Evolutionary conservation across 1,140 invertebrate species (phyloP).

Genomic region (Drosophila melanica): DNA sequence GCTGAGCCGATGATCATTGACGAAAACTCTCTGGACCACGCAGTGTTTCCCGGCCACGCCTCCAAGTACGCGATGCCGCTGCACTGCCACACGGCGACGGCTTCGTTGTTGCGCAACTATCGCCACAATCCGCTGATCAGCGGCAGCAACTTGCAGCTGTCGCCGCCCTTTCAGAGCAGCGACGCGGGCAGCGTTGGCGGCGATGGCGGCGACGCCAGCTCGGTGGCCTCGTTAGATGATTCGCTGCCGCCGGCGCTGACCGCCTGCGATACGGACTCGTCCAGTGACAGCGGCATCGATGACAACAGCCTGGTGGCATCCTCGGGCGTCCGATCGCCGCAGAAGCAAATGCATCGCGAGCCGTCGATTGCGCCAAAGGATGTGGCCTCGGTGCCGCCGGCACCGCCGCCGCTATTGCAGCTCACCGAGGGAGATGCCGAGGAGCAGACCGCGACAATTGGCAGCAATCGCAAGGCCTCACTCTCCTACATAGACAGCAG

Average conservation of each 20-base stretch:
- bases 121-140: constrained; percentile 78
- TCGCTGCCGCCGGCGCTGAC: constrained; percentile 69
- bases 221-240: constrained; percentile 65
- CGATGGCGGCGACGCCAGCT: constrained; percentile 36
- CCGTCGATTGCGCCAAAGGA: not conserved
- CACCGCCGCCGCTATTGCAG: constrained; percentile 13
- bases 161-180: constrained; percentile 54
- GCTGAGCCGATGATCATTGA: constrained; percentile 59
- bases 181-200: constrained; percentile 3
- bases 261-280: constrained; percentile 65
- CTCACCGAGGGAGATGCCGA: not conserved
- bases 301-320: constrained; percentile 56
- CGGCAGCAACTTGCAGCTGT: constrained; percentile 70
- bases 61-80: constrained; percentile 51
- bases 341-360: constrained; percentile 33
- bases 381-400: constrained; percentile 30
- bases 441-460: constrained; percentile 20
- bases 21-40: constrained; percentile 57
- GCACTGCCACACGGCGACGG: constrained; percentile 61
- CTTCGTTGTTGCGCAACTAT: constrained; percentile 67
- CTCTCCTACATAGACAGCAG: constrained; percentile 76
- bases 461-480: constrained; percentile 59
- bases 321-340: constrained; percentile 30
- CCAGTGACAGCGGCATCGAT: constrained; percentile 78
- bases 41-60: not conserved